Evolutionary conservation across 2,797 vertebrate genomes (phyloP), one percentile per base, ranked within the genome.

Genomic region (Garrulus glandarius): DNA sequence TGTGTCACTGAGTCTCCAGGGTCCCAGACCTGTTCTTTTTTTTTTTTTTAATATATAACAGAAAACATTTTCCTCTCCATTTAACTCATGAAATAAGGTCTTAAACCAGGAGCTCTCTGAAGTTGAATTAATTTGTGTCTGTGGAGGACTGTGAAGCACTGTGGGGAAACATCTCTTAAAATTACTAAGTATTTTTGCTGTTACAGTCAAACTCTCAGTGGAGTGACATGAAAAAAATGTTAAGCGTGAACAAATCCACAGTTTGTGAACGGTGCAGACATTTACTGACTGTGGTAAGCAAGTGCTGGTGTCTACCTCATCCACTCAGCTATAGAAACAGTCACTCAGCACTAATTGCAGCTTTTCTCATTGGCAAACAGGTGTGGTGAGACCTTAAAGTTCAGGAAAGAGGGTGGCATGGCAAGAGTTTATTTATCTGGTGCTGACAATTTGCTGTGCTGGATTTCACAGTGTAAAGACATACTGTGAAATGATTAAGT

Each of bases 81-180:
- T 96, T 95, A 86, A 85, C 47, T 59, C 41, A 21, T 8, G 5
- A 43, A 63, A 89, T 75, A 71, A 59, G 32, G 24, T 71, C 74
- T 84, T 86, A 65, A 60, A 59, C 49, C 43, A 65, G 76, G 19
- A 86, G 47, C 24, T 70, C 77, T 79, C 26, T 19, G 29, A 89
- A 91, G 69, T n/a, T 88, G 84, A 95, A 95, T 92, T 69, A 84
- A 92, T 90, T 93, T 93, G 41, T 69, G 27, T 57, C 56, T 93
- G 69, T 74, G 86, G 52, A 93, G 63, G 34, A 59, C 43, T 91
- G 72, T 64, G 59, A 86, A 84, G 52, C 37, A 47, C 72, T 85
- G 26, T 53, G 50, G 69, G n/a, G 89, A 85, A 69, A 96, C n/a
- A 16, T 60, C 34, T 78, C 74, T 64, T 85, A 84, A 93, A 92